Base-by-base conservation (phyloP, 1,140 invertebrate species). In the Ceratina australensis region DNA sequence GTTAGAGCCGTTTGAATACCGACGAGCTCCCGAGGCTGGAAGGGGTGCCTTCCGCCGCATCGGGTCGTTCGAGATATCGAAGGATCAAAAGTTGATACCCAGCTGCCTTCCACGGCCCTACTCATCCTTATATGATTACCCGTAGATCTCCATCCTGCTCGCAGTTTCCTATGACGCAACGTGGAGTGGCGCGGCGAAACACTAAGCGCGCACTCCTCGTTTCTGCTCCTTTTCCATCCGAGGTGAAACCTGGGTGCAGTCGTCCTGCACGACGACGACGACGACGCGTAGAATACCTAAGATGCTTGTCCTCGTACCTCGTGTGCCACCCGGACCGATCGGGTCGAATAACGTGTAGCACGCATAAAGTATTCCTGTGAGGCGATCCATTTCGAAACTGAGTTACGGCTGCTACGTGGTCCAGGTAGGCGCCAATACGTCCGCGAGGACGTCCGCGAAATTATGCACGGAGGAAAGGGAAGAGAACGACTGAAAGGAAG, bases 1-100 rank as follows among this genome's bases (percentile, higher is more conserved):
- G 89, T 91, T 90, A 91, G 89, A 90, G 85, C 80, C 89, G 89
- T 91, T 91, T 91, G 90, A 91, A 91, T 91, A 91, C 85, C 88
- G 89, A 90, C 83, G 80, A 65, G 60, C 50, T 57, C 49, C 22
- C 72, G 65, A 18, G 69, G 64, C 33, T 42, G 54, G 60, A 78
- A 67, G 71, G 68, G 71, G 54, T 61, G 33, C 26, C 57, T 7
- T 5, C 33, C 33, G 33, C 33, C 2, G 33, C 33, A 42, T 42
- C 33, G 33, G 5, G 64, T 54, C 66, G 60, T 49, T 49, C 79
- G 72, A 83, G 87, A 89, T 85, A 85, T 81, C 83, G 84, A 59
- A 80, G 88, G 88, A 89, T 90, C 89, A 90, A 90, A 89, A 90
- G 89, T 90, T 90, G 89, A 90, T 90, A 88, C 86, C 85, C 67